A percentile compares a stretch with the other conserved stretches of the same genome.
phyloP scores from a whole-genome alignment of 1,140 invertebrate species.

The Cyrtorhinus lividipennis region DNA sequence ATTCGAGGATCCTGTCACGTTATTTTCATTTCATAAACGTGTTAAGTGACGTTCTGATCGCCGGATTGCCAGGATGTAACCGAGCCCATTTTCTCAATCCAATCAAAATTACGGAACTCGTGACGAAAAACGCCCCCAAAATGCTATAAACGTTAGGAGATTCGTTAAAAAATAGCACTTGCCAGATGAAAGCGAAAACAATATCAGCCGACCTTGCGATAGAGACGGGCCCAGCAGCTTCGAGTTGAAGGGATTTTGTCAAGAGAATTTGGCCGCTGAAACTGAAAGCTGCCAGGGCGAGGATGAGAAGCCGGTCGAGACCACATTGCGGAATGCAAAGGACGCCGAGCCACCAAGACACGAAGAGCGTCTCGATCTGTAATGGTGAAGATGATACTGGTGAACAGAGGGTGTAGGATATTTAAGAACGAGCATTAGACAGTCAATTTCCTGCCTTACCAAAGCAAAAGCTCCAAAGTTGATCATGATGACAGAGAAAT shows the following conservation, averaged over 20 bases:
- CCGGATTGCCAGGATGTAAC: constrained; percentile 54
- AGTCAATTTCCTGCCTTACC: not conserved
- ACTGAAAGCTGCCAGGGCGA: constrained; percentile 69
- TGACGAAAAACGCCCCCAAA: constrained; percentile 66
- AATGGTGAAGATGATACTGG: not conserved
- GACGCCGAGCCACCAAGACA: constrained; percentile 59
- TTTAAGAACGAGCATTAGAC: too few species aligned
- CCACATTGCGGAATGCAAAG: constrained; percentile 68
- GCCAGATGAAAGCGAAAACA: constrained; percentile 83
- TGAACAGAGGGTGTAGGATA: not conserved
- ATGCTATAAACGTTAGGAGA: constrained; percentile 67
- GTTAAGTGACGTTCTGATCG: constrained; percentile 33
- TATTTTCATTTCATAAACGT: not conserved
- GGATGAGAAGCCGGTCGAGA: constrained; percentile 58
- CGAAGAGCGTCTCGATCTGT: constrained; percentile 53
- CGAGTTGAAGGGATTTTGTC: constrained; percentile 71
- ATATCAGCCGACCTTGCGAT: constrained; percentile 83
- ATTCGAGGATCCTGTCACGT: too few species aligned
- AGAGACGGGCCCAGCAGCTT: constrained; percentile 78
- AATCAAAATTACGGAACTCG: constrained; percentile 65
- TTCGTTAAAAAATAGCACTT: constrained; percentile 72
- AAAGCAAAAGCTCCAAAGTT: constrained; percentile 77
- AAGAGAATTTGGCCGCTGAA: constrained; percentile 78
- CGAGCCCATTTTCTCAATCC: constrained; percentile 74
- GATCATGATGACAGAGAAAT: constrained; percentile 87